These are phyloP conservation scores for Gila robusta DNA, from an alignment of 2,797 vertebrate species.

Conservation along the genomic window DNA sequence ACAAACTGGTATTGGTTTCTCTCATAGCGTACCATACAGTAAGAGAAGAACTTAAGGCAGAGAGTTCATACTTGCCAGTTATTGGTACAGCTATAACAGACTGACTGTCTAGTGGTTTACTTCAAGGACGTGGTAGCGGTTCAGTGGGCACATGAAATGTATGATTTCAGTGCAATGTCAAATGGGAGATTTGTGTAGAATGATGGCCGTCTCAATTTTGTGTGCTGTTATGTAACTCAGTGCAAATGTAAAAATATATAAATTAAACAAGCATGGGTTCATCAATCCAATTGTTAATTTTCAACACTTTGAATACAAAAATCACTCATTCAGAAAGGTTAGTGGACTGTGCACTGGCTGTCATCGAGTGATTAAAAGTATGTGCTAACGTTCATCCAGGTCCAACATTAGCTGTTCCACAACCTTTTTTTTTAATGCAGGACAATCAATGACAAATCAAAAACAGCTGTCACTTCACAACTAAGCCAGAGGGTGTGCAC, in stretches of 20 bases:
- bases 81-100: slow-evolving; percentile 58
- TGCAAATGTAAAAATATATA: slow-evolving; percentile 51
- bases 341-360: slow-evolving; percentile 22
- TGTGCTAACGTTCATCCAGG: slow-evolving; percentile 11
- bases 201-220: neutral
- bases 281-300: slow-evolving; percentile 66
- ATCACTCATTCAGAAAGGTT: slow-evolving; percentile 23
- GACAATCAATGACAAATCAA: slow-evolving; percentile 13
- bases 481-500: slow-evolving; percentile 51
- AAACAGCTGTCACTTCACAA: slow-evolving; percentile 30
- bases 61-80: slow-evolving; percentile 80
- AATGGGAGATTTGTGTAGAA: slow-evolving; percentile 16
- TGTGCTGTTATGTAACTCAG: slow-evolving; percentile 28
- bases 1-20: slow-evolving; percentile 85
- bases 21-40: slow-evolving; percentile 85
- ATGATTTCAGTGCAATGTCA: slow-evolving; percentile 40
- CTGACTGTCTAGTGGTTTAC: slow-evolving; percentile 60
- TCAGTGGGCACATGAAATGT: slow-evolving; percentile 30
- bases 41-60: slow-evolving; percentile 88
- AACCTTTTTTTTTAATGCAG: slow-evolving; percentile 21
- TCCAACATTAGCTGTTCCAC: slow-evolving; percentile 23
- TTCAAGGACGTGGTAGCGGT: slow-evolving; percentile 38
- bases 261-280: slow-evolving; percentile 54
- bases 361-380: slow-evolving; percentile 7
- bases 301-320: slow-evolving; percentile 51